phyloP scores from a whole-genome alignment of 1,140 invertebrate species.

The Nasonia giraulti region DNA sequence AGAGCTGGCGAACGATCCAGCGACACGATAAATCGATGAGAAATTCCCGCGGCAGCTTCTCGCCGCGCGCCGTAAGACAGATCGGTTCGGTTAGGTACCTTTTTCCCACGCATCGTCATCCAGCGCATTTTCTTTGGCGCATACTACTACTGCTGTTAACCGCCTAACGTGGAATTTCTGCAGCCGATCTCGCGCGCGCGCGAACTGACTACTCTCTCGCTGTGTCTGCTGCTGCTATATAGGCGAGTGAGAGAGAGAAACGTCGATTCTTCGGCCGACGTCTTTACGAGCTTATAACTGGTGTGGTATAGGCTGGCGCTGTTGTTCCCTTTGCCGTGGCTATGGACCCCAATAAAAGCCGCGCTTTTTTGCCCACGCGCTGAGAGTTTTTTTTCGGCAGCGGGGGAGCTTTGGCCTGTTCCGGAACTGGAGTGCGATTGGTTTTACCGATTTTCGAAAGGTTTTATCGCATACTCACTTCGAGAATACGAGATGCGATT shows the following conservation, averaged over 20 bases:
- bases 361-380: not conserved
- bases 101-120: conserved; percentile 52
- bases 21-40: conserved; percentile 48
- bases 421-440: not conserved
- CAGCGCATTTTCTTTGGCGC: conserved; percentile 39
- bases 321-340: not conserved
- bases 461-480: not conserved
- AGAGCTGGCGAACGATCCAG: conserved; percentile 52
- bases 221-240: not conserved
- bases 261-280: not conserved
- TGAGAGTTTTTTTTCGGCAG: not conserved
- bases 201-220: too few species aligned
- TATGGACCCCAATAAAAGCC: conserved; percentile 26
- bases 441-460: not conserved
- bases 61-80: conserved; percentile 10
- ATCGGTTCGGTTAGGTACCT: conserved; percentile 24
- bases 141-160: not conserved
- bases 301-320: not conserved
- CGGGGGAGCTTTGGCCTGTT: not conserved
- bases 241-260: not conserved
- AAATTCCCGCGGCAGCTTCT: conserved; percentile 39
- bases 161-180: conserved; percentile 22
- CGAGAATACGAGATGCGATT: too few species aligned
- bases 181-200: not conserved
- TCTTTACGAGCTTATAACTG: conserved; percentile 49